Evolutionary conservation across 2,113 vertebrate genomes (phyloP).

Genomic region (Rhynchomys soricoides): DNA sequence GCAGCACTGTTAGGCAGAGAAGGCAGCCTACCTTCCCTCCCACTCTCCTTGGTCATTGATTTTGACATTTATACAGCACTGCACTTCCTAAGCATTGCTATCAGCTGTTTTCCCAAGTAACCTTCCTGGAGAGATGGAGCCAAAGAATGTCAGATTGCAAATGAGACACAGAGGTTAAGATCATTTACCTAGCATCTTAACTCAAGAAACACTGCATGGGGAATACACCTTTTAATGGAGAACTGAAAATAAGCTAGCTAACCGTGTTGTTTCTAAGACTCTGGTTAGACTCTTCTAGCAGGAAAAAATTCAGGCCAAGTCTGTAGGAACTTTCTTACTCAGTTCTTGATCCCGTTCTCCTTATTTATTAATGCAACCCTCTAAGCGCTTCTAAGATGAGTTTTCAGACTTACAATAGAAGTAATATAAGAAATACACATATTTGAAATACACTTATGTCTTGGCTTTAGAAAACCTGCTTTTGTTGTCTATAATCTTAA

Average conservation of each 20-base stretch:
- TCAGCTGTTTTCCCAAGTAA: constrained; percentile 31
- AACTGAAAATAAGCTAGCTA: constrained; percentile 45
- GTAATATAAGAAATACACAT: constrained; percentile 24
- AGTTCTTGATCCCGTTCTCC: constrained; percentile 3
- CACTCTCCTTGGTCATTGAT: background rate
- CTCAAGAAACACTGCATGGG: constrained; percentile 19
- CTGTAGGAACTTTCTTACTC: constrained; percentile 28
- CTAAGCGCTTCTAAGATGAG: background rate
- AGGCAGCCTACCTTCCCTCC: background rate
- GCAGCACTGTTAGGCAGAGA: background rate
- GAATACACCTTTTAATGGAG: background rate
- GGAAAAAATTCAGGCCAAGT: constrained; percentile 9
- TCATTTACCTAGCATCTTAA: constrained; percentile 41
- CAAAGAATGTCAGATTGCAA: constrained; percentile 52
- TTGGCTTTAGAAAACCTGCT: background rate
- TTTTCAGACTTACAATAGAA: constrained; percentile 32
- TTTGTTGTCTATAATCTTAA: constrained; percentile 49
- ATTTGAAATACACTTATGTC: background rate
- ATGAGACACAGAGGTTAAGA: constrained; percentile 39
- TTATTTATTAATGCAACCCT: constrained; percentile 39
- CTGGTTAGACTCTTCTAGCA: background rate
- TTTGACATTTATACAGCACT: constrained; percentile 45
- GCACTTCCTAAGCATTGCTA: constrained; percentile 25
- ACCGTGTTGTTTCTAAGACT: background rate
- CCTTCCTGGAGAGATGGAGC: constrained; percentile 36